Base-by-base conservation (phyloP, 2,113 vertebrate genomes). In the Barbus barbus region DNA sequence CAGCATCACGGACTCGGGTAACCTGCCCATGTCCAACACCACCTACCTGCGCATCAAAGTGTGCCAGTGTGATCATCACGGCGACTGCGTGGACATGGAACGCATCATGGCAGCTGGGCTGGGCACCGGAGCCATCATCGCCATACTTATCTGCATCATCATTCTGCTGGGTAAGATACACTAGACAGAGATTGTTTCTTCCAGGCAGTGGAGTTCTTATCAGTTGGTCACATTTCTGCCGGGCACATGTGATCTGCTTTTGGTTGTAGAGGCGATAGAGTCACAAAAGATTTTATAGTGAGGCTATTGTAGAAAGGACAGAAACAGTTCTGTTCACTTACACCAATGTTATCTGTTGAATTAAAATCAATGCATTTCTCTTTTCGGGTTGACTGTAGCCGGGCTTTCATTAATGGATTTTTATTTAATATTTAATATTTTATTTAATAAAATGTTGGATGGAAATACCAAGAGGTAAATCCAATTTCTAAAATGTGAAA, bases 71-170 rank as follows among this genome's bases (percentile, higher is more conserved):
- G 97, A 99, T 89, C 94, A 95, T 87, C 98, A 98, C 0, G 97
- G 98, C 58, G 97, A 98, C 93, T 99, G 98, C 72, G 96, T 97
- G 2, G 96, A 97, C 5, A 96, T 97, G 88, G 96, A 98, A 72
- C 92, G 96, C 13, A 97, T 98, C 4, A 96, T 97, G 80, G 97
- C 97, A 0, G 95, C 96, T 0, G 97, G 98, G 24, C 94, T 99
- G 41, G 97, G 97, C 58, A 98, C 97, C 0, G 98, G 97, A 0
- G 97, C 97, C 78, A 98, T 99, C 89, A 97, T 99, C 13, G 96
- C 97, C 73, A 99, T 99, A 91, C 96, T 99, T 20, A 95, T 98
- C 41, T 98, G 97, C 78, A 98, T 99, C 91, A 98, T 99, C 91
- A 97, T 97, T 83, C 92, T 99, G 28, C 94, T 99, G 22, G 96